phyloP scores from a whole-genome alignment of 1,140 invertebrate genomes.

The Galleria mellonella region DNA sequence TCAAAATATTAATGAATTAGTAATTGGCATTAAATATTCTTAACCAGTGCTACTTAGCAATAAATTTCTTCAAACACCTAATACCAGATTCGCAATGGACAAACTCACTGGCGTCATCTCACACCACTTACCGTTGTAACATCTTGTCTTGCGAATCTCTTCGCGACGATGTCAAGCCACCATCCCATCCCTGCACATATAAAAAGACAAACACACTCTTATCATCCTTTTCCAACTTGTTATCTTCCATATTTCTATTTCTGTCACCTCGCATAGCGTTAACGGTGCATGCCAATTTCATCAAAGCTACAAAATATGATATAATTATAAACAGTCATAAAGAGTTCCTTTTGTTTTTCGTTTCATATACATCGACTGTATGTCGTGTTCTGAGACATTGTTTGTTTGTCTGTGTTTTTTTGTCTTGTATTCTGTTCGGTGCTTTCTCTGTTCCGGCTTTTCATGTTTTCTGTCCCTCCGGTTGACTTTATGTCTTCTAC shows the following conservation, averaged over 20 bases:
- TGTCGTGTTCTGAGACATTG: slow-evolving; percentile 33
- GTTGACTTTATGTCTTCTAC: slow-evolving; percentile 18
- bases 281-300: slow-evolving; percentile 64
- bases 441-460: slow-evolving; percentile 31
- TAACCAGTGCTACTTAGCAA: no score
- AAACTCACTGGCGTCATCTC: not conserved
- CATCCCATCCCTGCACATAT: slow-evolving; percentile 66
- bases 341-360: slow-evolving; percentile 22
- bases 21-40: no score
- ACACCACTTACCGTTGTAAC: slow-evolving; percentile 36
- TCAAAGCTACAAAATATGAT: slow-evolving; percentile 59
- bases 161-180: slow-evolving; percentile 22
- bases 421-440: slow-evolving; percentile 27
- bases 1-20: no score
- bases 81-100: not conserved
- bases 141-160: slow-evolving; percentile 25
- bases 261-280: slow-evolving; percentile 51
- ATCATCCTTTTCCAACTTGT: slow-evolving; percentile 33
- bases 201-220: slow-evolving; percentile 68
- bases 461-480: slow-evolving; percentile 15
- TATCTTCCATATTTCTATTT: slow-evolving; percentile 31
- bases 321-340: slow-evolving; percentile 40
- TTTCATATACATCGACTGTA: slow-evolving; percentile 19
- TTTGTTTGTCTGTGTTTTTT: slow-evolving; percentile 38
- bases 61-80: no score